Percentiles rank a stretch among this genome's conserved stretches.
These are phyloP conservation scores for Aphis craccivora DNA, from an alignment of 1,140 invertebrate species.

Conservation along the genomic window DNA sequence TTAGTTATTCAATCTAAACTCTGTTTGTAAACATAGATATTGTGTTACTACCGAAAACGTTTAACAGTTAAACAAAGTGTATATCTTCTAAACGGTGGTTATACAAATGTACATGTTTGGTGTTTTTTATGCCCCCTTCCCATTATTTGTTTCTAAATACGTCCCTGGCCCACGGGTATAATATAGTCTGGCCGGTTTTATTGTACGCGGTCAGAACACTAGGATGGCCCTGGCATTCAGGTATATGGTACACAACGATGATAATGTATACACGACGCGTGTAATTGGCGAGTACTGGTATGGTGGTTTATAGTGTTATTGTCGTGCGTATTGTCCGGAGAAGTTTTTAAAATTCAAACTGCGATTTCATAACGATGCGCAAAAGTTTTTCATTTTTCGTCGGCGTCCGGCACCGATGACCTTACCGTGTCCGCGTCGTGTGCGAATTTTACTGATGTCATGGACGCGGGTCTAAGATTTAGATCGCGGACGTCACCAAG, in stretches of 20 bases:
- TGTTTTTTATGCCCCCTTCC: too few species aligned
- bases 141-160: too few species aligned
- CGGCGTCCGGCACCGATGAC: background rate
- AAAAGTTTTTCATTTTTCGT: background rate
- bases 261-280: background rate
- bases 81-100: too few species aligned
- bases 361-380: background rate
- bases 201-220: background rate
- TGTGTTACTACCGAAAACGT: too few species aligned
- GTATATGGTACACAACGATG: too few species aligned
- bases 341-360: slow-evolving; percentile 12
- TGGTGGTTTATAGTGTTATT: background rate
- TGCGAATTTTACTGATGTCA: background rate
- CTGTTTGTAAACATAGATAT: too few species aligned
- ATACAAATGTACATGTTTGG: too few species aligned
- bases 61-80: too few species aligned
- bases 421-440: background rate
- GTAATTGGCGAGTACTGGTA: background rate
- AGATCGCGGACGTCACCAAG: background rate
- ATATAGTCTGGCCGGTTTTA: too few species aligned
- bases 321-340: background rate
- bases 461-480: background rate
- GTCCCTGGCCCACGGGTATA: too few species aligned
- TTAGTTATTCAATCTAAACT: too few species aligned
- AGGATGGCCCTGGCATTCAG: background rate